Base-by-base conservation (phyloP, 2,113 vertebrate genomes). In the Scartelaos histophorus region DNA sequence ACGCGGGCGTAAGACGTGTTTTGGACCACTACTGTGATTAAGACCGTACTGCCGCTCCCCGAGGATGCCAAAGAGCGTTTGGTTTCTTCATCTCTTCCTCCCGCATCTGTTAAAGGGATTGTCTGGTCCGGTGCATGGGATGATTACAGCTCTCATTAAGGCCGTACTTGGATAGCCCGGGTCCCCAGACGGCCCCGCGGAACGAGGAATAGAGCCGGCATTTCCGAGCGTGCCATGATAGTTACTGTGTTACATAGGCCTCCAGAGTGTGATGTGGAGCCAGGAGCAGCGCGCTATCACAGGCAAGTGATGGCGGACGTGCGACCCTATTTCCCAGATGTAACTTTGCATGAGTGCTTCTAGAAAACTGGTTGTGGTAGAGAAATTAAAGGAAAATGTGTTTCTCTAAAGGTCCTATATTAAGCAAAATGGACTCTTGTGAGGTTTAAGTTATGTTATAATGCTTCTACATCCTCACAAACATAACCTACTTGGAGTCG, bases 101-200 rank as follows among this genome's bases (percentile, higher is more conserved):
- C 79, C 21, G 38, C 77, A 68, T 82, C 82, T 64, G 49, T 86
- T 79, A 85, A 83, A 75, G 54, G 73, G 80, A 88, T 78, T 76
- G 80, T 86, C 81, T 90, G 84, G 82, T 90, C 78, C 81, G 75
- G 74, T 82, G 85, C 81, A 81, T 82, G 13, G 61, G 78, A 80
- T 88, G 86, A 90, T 90, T 87, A 87, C 80, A 78, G 81, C 73
- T 76, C 87, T 90, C 85, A 87, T 91, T 88, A 91, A 84, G 73
- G 80, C 73, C 67, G 72, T 73, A 79, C 56, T 72, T 13, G 43
- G 78, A 81, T 71, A 35, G 68, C 77, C 17, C 70, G 73, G 83
- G 85, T 89, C 86, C 83, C 82, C 68, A 66, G 76, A 79, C 65
- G 71, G 72, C 15, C 67, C 51, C 60, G 60, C 13, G 74, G 78